These are phyloP conservation scores for Pseudochirops cupreus DNA, from an alignment of 2,797 vertebrate genomes.

Conservation along the genomic window DNA sequence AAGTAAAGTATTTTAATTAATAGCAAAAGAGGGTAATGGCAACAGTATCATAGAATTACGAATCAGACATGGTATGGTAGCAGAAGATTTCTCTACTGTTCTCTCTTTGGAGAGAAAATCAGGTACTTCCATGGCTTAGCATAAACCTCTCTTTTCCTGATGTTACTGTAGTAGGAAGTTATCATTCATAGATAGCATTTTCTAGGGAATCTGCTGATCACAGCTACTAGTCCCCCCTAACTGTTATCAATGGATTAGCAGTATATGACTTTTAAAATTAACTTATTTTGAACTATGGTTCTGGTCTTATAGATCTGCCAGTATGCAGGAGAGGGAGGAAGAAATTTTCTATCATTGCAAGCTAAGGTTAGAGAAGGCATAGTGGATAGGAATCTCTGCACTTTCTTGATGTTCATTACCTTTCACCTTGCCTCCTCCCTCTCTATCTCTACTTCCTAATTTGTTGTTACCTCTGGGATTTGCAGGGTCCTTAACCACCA, in stretches of 20 bases:
- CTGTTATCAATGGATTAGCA: background rate
- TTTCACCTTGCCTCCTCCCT: background rate
- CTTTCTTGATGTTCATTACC: background rate
- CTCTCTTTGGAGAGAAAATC: background rate
- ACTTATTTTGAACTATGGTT: background rate
- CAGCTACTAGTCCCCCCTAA: background rate
- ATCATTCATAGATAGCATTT: background rate
- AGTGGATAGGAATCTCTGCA: background rate
- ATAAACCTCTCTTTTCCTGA: background rate
- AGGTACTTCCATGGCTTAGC: background rate
- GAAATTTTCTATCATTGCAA: background rate
- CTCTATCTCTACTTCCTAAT: background rate
- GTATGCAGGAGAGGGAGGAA: background rate
- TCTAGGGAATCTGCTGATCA: background rate
- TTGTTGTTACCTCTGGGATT: background rate
- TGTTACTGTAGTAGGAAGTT: background rate
- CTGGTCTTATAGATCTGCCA: background rate
- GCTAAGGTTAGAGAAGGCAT: background rate
- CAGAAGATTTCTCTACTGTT: background rate
- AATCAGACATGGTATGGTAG: background rate
- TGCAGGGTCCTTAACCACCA: background rate
- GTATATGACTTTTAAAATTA: background rate
- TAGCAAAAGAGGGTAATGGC: background rate
- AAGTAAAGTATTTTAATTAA: background rate
- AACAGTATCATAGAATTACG: too few relatives aligned